phyloP scores from a whole-genome alignment of 2,113 vertebrate species.

The Pedionomus torquatus region DNA sequence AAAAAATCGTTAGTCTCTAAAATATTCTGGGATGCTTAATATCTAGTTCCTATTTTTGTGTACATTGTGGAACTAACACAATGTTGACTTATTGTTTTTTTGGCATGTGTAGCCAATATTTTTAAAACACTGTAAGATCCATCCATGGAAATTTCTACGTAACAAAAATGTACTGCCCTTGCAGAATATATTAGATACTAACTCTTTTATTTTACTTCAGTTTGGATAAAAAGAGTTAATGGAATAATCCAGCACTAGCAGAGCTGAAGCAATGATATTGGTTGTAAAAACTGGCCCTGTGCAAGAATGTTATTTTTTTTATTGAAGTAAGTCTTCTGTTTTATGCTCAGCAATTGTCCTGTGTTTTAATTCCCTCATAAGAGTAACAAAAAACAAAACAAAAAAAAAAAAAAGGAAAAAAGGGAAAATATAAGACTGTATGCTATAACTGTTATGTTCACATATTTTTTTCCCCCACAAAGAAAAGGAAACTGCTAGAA shows the following conservation, averaged over 20 bases:
- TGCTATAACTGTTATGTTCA: slow-evolving; percentile 14
- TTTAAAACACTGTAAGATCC: not conserved
- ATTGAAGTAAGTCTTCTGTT: not conserved
- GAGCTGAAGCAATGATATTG: not conserved
- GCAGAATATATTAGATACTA: not conserved
- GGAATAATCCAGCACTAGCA: not conserved
- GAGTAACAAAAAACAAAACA: not conserved
- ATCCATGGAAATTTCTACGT: not conserved
- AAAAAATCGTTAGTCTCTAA: not conserved
- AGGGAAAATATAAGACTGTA: not conserved
- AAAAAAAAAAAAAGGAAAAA: not conserved
- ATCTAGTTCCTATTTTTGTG: not conserved
- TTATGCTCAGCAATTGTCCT: not conserved
- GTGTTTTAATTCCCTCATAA: slow-evolving; percentile 40
- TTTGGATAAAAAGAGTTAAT: not conserved
- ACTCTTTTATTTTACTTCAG: not conserved
- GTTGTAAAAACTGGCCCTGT: not conserved
- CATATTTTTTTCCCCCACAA: not conserved
- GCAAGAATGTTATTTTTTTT: not conserved
- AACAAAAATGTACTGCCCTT: not conserved
- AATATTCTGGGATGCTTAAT: not conserved
- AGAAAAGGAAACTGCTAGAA: slow-evolving; percentile 45
- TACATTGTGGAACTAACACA: not conserved
- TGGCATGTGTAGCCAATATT: not conserved
- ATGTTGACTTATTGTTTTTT: not conserved